Base-by-base conservation (phyloP, 2,797 vertebrate species). In the Lagodon rhomboides region DNA sequence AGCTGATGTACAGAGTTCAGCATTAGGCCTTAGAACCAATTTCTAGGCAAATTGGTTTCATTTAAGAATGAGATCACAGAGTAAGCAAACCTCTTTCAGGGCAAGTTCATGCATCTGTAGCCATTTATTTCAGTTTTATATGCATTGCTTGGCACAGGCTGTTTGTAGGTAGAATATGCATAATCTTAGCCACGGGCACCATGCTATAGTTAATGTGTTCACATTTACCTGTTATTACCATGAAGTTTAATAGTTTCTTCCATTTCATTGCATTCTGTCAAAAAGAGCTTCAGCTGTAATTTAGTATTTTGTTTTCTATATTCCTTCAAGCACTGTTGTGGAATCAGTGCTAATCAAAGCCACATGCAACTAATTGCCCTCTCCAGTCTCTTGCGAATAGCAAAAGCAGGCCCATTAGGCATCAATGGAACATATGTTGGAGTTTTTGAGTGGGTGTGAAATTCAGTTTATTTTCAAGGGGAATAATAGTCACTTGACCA, bases 41-140 rank as follows among this genome's bases (percentile, higher is more conserved):
- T 96, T 96, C 94, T 95, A 95, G 94, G 96, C 95, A 96, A 96
- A 96, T 96, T 96, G 95, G 94, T 96, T 96, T 96, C 95, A 95
- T 96, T 96, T 95, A 95, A 95, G 93, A 96, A 96, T 94, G 94
- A 96, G 95, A 95, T 95, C 93, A 95, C 94, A 95, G 96, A 95
- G 95, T 94, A 95, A 95, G 95, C 93, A 94, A 93, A 94, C 91
- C 93, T 94, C 94, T 95, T 94, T 94, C 89, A 93, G 93, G 94
- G 92, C 93, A 92, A 95, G 89, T 95, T 94, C 93, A 93, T 93
- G 94, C 93, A 94, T 95, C 91, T 93, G 93, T 92, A 91, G 93
- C 90, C 92, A 91, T 94, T 93, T 94, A 93, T 93, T 94, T 91
- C 89, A 92, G 89, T 92, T 94, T 93, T 93, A 93, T 92, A 87